Evolutionary conservation across 2,888 invertebrate species (phyloP), one percentile per base, ranked within the genome.

Genomic region (Agapetus fuscipes): DNA sequence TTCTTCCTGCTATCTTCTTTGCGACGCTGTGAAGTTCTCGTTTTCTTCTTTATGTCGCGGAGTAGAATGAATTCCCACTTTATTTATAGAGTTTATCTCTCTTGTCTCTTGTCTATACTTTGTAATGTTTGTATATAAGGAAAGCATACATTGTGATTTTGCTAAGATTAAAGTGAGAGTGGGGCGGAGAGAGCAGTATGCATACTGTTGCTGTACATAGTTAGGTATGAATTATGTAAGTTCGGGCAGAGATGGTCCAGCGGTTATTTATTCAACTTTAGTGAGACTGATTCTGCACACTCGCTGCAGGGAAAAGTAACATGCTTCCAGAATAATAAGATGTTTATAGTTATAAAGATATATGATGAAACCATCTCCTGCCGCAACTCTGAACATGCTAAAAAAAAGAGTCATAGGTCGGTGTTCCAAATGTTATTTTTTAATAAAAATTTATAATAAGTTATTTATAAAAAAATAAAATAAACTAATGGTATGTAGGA

Each of bases 241-340:
- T 34, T 36, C 34, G 42, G 34, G 33, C 34, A 39, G 37, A 39
- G 34, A 31, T 30, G 37, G 39, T 17, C 30, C 32, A 24, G n/a
- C n/a, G 17, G 43, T 39, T 45, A 45, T 45, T 45, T 45, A 45
- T 45, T 45, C 36, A 34, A 45, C 30, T n/a, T n/a, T 30, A 45
- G 39, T 42, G 45, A 45, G 45, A 45, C 45, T 45, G 45, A 42
- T 17, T 42, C 27, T 37, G 12, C 28, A 39, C 24, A 36, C 41
- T 30, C 39, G 28, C 24, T 29, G 20, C 13, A 9, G 31, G 37
- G 31, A 40, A 30, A 43, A 30, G 39, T 35, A 43, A 39, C 39
- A 39, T 39, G 35, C 37, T 44, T 44, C 40, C 40, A 37, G 33
- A 34, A 25, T 37, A 11, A 7, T 7, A 13, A 5, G 6, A 5